Evolutionary conservation across 2,888 invertebrate species (phyloP).

Genomic region (Pocota personata): DNA sequence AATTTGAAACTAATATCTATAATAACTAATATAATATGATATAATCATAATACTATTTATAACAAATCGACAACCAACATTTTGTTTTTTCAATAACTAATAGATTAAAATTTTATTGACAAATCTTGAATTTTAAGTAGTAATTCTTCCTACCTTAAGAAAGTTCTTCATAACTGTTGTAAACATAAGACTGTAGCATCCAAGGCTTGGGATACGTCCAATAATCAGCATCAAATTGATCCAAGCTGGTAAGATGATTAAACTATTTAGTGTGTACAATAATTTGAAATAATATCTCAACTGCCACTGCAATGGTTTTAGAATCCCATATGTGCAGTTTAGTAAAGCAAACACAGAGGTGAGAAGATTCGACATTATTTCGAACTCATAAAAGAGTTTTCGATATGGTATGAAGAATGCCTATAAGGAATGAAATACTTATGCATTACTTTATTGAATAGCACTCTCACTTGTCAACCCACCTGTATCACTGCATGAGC

Average conservation of each 20-base stretch:
- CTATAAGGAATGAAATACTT: slow-evolving; percentile 41
- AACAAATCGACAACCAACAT: too few relatives aligned
- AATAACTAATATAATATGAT: too few relatives aligned
- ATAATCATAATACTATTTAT: too few relatives aligned
- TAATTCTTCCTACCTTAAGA: slow-evolving; percentile 83
- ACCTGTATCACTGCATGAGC: slow-evolving; percentile 58
- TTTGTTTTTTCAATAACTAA: too few relatives aligned
- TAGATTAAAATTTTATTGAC: too few relatives aligned
- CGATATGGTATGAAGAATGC: slow-evolving; percentile 71
- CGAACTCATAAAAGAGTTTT: slow-evolving; percentile 71
- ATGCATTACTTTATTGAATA: background rate
- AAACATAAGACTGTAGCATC: slow-evolving; percentile 85
- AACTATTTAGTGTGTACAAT: slow-evolving; percentile 80
- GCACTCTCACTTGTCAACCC: background rate
- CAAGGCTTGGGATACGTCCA: slow-evolving; percentile 84
- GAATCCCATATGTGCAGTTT: slow-evolving; percentile 58
- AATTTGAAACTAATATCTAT: too few relatives aligned
- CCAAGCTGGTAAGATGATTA: slow-evolving; percentile 84
- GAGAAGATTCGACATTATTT: slow-evolving; percentile 71
- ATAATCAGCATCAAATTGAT: slow-evolving; percentile 84
- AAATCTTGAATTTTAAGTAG: too few relatives aligned
- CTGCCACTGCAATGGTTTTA: slow-evolving; percentile 56
- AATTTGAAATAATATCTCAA: slow-evolving; percentile 51
- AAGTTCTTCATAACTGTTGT: slow-evolving; percentile 84
- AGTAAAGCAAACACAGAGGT: slow-evolving; percentile 61